phyloP scores from a whole-genome alignment of 2,888 invertebrate genomes.

The Magallana nippona region DNA sequence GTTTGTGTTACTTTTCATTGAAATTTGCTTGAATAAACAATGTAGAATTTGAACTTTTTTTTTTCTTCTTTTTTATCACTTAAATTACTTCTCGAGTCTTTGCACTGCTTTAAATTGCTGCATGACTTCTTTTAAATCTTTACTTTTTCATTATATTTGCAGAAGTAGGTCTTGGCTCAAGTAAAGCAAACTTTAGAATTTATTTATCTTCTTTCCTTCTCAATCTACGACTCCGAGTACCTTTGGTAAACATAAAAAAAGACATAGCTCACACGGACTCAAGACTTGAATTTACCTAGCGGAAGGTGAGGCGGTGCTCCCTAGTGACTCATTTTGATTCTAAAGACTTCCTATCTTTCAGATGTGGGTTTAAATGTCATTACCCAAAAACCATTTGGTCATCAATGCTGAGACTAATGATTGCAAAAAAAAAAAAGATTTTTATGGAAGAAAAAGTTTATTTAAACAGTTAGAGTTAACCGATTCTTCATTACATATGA shows the following conservation, averaged over 20 bases:
- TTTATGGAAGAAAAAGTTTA: background rate
- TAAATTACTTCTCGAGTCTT: no score
- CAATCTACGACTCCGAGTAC: background rate
- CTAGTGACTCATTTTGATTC: background rate
- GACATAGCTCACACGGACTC: background rate
- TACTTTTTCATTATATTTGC: background rate
- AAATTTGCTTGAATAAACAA: background rate
- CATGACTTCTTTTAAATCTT: no score
- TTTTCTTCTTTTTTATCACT: background rate
- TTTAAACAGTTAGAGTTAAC: no score
- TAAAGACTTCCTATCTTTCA: conserved; percentile 8
- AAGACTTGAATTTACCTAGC: background rate
- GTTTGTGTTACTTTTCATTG: no score
- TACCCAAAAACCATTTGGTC: background rate
- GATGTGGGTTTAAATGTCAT: conserved; percentile 6
- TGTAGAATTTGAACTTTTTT: background rate
- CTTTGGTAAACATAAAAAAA: background rate
- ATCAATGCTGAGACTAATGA: background rate
- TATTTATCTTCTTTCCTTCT: background rate
- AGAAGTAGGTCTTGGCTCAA: conserved; percentile 2
- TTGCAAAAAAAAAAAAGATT: background rate
- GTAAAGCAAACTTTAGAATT: background rate
- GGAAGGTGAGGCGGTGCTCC: conserved; percentile 10
- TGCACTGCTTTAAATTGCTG: no score
- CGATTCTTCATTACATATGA: no score